Evolutionary conservation across 2,888 invertebrate genomes (phyloP).

Genomic region (Erebia aethiops): DNA sequence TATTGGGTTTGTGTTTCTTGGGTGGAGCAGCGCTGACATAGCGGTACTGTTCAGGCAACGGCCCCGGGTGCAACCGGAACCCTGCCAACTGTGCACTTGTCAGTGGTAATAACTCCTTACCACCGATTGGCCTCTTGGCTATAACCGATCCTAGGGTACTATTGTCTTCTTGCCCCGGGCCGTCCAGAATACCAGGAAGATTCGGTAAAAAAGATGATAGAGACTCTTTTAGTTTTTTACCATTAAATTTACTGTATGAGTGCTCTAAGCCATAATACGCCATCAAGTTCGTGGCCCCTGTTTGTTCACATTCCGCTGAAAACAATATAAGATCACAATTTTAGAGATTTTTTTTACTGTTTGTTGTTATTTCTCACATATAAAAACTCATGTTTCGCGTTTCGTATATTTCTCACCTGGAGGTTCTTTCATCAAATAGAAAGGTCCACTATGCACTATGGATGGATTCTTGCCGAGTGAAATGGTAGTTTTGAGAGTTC

Average conservation of each 20-base stretch:
- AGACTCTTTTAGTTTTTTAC: conserved; percentile 97
- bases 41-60: conserved; percentile 97
- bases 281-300: conserved; percentile 98
- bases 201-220: conserved; percentile 97
- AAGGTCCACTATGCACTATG: conserved; percentile 98
- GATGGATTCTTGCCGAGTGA: conserved; percentile 98
- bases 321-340: conserved; percentile 30
- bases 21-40: conserved; percentile 95
- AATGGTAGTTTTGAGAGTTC: conserved; percentile 98
- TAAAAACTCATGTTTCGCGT: no score
- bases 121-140: conserved; percentile 96
- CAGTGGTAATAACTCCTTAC: conserved; percentile 91
- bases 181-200: conserved; percentile 97
- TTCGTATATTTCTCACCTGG: conserved; percentile 84
- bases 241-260: conserved; percentile 98
- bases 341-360: not conserved
- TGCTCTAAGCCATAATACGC: conserved; percentile 97
- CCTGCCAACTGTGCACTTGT: conserved; percentile 95
- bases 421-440: conserved; percentile 98
- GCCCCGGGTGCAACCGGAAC: conserved; percentile 97
- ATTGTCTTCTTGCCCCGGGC: conserved; percentile 92
- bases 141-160: conserved; percentile 96
- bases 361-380: not conserved
- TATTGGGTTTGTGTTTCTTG: conserved; percentile 94
- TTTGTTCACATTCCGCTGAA: conserved; percentile 94